phyloP scores from a whole-genome alignment of 2,888 invertebrate species.

The Netelia inedita region DNA sequence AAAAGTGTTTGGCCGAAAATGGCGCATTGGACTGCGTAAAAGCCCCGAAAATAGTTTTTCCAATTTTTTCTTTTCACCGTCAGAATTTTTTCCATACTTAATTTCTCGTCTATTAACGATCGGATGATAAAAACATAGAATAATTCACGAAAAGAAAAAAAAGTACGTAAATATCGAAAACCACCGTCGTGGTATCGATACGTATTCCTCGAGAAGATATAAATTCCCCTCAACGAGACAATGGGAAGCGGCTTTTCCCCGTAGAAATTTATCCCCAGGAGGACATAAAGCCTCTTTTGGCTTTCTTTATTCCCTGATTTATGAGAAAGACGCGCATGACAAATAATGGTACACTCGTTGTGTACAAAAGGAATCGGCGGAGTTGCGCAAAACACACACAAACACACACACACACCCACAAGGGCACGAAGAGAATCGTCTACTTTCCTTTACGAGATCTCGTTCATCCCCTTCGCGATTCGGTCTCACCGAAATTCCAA shows the following conservation, averaged over 20 bases:
- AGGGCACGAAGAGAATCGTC: not conserved
- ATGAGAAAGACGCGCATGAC: slow-evolving; percentile 12
- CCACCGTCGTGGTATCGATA: too few relatives aligned
- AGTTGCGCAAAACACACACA: not conserved
- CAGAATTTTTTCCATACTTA: too few relatives aligned
- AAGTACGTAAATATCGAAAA: too few relatives aligned
- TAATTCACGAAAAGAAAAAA: too few relatives aligned
- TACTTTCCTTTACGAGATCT: not conserved
- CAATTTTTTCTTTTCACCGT: too few relatives aligned
- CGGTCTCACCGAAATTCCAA: not conserved
- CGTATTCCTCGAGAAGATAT: too few relatives aligned
- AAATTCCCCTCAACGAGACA: not conserved
- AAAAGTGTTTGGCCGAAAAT: not conserved
- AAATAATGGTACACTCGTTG: slow-evolving; percentile 8
- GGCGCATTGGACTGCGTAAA: not conserved
- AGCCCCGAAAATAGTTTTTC: too few relatives aligned
- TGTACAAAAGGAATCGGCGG: not conserved
- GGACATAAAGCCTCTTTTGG: not conserved
- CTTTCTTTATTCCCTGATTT: slow-evolving; percentile 24
- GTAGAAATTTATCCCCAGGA: not conserved
- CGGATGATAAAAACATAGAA: too few relatives aligned
- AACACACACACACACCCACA: not conserved
- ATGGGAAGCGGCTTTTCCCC: not conserved
- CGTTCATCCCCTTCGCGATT: not conserved
- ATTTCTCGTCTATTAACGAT: too few relatives aligned